Percentiles rank a stretch among this genome's conserved stretches.
phyloP scores from a whole-genome alignment of 2,113 vertebrate genomes.

The Paracanthobrama guichenoti region DNA sequence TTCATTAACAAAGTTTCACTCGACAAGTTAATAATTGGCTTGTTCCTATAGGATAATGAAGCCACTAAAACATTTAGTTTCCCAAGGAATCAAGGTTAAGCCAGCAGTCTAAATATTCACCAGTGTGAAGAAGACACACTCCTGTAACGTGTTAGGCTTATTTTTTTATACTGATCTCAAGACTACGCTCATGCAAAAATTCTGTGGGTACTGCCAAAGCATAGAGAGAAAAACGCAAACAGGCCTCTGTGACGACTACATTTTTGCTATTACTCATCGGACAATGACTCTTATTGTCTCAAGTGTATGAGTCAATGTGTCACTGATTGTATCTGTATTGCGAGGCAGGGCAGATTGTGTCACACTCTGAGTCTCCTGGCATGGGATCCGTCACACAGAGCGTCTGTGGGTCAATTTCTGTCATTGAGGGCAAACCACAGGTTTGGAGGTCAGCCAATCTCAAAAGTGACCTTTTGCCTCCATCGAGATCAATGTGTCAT shows the following conservation, averaged over 20 bases:
- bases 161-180: constrained; percentile 21
- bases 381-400: constrained; percentile 29
- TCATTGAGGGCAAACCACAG: neutral
- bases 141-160: constrained; percentile 19
- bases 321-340: constrained; percentile 42
- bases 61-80: neutral
- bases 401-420: constrained; percentile 20
- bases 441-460: constrained; percentile 31
- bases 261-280: constrained; percentile 38
- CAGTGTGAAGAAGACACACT: constrained; percentile 32
- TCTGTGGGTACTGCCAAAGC: constrained; percentile 12
- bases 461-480: constrained; percentile 39
- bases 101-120: constrained; percentile 7
- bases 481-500: constrained; percentile 28
- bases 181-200: neutral
- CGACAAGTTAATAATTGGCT: constrained; percentile 1
- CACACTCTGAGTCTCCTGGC: constrained; percentile 30
- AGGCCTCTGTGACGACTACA: constrained; percentile 9
- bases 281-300: constrained; percentile 52
- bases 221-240: neutral
- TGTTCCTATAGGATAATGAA: constrained; percentile 17
- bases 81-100: neutral
- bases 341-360: constrained; percentile 36
- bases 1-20: constrained; percentile 7
- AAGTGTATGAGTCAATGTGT: constrained; percentile 42